Evolutionary conservation across 2,113 vertebrate genomes (phyloP).

Genomic region (Anser brachyrhynchus): DNA sequence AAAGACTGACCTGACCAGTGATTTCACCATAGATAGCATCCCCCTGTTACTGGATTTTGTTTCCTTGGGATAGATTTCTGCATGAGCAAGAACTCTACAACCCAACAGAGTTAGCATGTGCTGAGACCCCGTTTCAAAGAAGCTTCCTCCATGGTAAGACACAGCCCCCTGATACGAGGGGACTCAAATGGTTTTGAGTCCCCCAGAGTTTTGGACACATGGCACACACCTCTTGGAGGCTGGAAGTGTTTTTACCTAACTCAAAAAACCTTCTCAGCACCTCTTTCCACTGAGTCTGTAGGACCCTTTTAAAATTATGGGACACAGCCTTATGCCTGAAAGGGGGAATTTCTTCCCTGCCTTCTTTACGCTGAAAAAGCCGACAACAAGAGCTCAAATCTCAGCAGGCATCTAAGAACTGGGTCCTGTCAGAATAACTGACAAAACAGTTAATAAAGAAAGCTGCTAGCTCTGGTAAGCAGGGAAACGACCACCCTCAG

Average conservation of each 20-base stretch:
- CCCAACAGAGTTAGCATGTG: not conserved
- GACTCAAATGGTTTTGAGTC: not conserved
- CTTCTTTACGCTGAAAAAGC: not conserved
- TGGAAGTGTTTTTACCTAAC: not conserved
- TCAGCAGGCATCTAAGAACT: slow-evolving; percentile 9
- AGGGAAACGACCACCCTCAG: not conserved
- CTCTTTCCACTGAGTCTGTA: not conserved
- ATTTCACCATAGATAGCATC: not conserved
- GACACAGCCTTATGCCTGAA: not conserved
- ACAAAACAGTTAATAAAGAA: not conserved
- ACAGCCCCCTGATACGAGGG: not conserved
- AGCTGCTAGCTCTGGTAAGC: not conserved
- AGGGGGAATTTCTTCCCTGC: not conserved
- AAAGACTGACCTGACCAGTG: not conserved
- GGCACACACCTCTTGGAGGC: accelerated
- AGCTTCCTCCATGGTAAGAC: not conserved
- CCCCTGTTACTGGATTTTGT: not conserved
- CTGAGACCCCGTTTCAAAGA: not conserved
- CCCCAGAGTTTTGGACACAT: not conserved
- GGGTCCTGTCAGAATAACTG: not conserved
- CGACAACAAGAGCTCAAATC: not conserved
- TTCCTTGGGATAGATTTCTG: not conserved
- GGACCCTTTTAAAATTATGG: not conserved
- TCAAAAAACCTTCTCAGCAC: not conserved
- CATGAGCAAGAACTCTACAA: not conserved